Conservation (phyloP, 1,140 invertebrate genomes). For the Philotrypesis tridentata region DNA sequence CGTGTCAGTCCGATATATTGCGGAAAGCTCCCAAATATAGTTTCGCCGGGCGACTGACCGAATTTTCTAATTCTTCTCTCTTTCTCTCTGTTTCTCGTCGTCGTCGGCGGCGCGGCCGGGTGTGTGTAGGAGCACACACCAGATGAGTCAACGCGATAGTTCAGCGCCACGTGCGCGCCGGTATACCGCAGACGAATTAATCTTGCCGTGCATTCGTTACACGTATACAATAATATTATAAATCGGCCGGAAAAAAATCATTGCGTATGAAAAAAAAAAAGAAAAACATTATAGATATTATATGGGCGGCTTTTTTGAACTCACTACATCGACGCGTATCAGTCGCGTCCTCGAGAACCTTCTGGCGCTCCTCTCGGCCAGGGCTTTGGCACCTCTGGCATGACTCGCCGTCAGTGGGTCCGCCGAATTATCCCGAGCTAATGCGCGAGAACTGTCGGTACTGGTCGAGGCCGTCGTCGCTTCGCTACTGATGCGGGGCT, state of each 20-base stretch:
- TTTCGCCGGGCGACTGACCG: slow-evolving; percentile 25
- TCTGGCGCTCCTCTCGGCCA: neutral
- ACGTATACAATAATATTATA: no score
- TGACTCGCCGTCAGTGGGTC: neutral
- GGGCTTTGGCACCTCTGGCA: neutral
- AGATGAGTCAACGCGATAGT: slow-evolving; percentile 5
- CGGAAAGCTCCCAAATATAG: neutral
- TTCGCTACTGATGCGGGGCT: no score
- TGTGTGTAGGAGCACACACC: neutral
- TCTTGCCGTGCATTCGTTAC: neutral
- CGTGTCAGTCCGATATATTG: neutral
- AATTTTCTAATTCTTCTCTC: slow-evolving; percentile 30
- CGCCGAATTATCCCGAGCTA: neutral
- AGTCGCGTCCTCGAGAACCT: neutral
- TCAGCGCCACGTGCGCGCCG: neutral
- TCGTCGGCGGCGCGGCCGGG: no score
- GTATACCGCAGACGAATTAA: neutral
- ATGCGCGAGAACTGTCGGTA: neutral
- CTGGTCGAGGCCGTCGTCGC: neutral
- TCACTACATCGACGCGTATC: neutral
- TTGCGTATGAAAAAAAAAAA: no score
- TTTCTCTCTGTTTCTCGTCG: neutral
- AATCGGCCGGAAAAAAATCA: no score
- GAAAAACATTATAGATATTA: no score
- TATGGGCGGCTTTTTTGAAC: neutral